phyloP scores from a whole-genome alignment of 2,888 invertebrate genomes.

The Neelides folsomi region DNA sequence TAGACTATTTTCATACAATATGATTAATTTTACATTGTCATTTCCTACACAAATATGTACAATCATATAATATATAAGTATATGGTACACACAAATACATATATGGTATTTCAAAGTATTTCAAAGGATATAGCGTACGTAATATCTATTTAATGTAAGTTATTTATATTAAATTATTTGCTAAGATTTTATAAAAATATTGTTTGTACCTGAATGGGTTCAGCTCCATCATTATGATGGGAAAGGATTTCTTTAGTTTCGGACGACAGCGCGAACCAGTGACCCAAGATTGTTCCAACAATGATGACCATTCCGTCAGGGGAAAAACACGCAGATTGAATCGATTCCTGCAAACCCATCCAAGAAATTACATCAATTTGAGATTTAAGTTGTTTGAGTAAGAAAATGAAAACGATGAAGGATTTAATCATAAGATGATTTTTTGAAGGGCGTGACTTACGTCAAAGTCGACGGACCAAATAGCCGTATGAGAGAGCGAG shows the following conservation, averaged over 20 bases:
- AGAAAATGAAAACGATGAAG: too few species aligned
- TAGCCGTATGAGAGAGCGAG: conserved; percentile 66
- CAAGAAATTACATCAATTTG: conserved; percentile 1
- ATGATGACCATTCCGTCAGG: conserved; percentile 60
- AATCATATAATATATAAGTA: too few species aligned
- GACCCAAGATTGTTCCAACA: conserved; percentile 62
- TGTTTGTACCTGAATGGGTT: conserved; percentile 41
- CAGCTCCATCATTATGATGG: conserved; percentile 54
- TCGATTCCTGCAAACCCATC: conserved; percentile 52
- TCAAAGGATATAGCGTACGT: too few species aligned
- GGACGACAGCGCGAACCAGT: conserved; percentile 72
- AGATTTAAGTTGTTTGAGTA: too few species aligned
- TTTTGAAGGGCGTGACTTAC: conserved; percentile 37
- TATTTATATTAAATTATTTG: too few species aligned
- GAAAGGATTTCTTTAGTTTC: conserved; percentile 58
- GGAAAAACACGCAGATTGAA: conserved; percentile 69
- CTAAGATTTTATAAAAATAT: background rate
- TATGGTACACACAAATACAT: too few species aligned
- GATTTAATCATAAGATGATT: too few species aligned
- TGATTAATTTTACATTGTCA: too few species aligned
- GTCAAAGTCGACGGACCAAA: conserved; percentile 82
- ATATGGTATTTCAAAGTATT: too few species aligned
- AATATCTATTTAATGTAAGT: too few species aligned
- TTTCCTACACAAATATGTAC: too few species aligned
- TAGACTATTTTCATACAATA: too few species aligned